Evolutionary conservation across 2,113 vertebrate genomes (phyloP).

Genomic region (Otocyon megalotis): DNA sequence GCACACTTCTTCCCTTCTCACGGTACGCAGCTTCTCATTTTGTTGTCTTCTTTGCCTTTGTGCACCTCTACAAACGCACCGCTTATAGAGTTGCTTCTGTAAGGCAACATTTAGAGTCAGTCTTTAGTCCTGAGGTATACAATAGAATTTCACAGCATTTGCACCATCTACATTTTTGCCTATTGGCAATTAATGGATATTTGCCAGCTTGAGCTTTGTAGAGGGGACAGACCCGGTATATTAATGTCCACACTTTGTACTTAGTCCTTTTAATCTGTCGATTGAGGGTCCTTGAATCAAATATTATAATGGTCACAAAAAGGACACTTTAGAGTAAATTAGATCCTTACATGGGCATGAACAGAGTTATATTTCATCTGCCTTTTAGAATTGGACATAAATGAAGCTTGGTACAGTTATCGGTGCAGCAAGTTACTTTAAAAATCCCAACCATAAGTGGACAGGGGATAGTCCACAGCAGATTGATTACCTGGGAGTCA

Average conservation of each 20-base stretch:
- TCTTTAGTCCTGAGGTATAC: neutral
- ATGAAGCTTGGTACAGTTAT: neutral
- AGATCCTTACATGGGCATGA: conserved; percentile 2
- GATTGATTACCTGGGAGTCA: conserved; percentile 63
- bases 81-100: neutral
- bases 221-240: conserved; percentile 3
- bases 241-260: neutral
- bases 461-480: conserved; percentile 3
- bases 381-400: conserved; percentile 15
- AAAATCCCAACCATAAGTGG: neutral
- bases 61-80: too few species aligned
- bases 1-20: neutral
- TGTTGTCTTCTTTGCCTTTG: neutral
- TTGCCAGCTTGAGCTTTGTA: neutral
- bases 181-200: neutral
- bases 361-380: conserved; percentile 37
- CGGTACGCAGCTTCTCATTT: neutral
- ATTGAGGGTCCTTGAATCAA: neutral
- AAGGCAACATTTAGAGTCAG: neutral
- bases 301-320: conserved; percentile 18
- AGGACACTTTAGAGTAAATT: conserved; percentile 25
- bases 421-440: neutral
- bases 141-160: neutral
- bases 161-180: neutral
- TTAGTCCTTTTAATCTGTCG: conserved; percentile 29